Conservation (phyloP, 2,888 invertebrate genomes). For the Aspidapion aeneum region DNA sequence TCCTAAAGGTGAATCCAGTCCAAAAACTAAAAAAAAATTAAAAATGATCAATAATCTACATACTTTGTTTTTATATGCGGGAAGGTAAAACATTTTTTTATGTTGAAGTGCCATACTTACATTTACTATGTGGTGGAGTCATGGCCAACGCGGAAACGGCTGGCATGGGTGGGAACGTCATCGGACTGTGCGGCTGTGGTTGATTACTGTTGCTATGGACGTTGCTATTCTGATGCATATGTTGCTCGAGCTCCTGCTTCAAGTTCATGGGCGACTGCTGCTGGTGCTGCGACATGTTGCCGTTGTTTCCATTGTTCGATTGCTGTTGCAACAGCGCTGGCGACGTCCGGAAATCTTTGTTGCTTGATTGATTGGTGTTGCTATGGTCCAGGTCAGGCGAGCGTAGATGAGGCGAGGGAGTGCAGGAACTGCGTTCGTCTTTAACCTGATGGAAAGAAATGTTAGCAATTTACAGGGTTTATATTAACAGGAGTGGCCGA, state of each 20-base stretch:
- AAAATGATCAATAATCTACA: conserved; percentile 2
- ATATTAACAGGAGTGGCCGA: conserved; percentile 11
- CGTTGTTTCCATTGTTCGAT: no score
- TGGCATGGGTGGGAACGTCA: conserved; percentile 71
- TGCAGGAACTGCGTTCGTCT: conserved; percentile 34
- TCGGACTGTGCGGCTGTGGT: conserved; percentile 42
- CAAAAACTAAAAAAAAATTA: conserved; percentile 61
- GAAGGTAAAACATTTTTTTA: neutral
- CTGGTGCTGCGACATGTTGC: conserved; percentile 31
- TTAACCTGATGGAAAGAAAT: conserved; percentile 18
- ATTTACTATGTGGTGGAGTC: conserved; percentile 81
- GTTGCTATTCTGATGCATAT: neutral
- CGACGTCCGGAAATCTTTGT: conserved; percentile 47
- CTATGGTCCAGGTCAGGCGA: conserved; percentile 45
- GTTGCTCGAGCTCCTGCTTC: conserved; percentile 44
- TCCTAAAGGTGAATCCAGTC: conserved; percentile 68
- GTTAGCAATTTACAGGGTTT: neutral
- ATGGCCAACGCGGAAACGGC: conserved; percentile 72
- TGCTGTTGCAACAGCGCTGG: conserved; percentile 21
- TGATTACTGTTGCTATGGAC: neutral
- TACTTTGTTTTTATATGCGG: no score
- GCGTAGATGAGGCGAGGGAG: conserved; percentile 26
- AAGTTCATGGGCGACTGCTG: conserved; percentile 44
- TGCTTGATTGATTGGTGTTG: conserved; percentile 37
- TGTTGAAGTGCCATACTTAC: conserved; percentile 37